Base-by-base conservation (phyloP, 2,888 invertebrate genomes). In the Acleris emargana region DNA sequence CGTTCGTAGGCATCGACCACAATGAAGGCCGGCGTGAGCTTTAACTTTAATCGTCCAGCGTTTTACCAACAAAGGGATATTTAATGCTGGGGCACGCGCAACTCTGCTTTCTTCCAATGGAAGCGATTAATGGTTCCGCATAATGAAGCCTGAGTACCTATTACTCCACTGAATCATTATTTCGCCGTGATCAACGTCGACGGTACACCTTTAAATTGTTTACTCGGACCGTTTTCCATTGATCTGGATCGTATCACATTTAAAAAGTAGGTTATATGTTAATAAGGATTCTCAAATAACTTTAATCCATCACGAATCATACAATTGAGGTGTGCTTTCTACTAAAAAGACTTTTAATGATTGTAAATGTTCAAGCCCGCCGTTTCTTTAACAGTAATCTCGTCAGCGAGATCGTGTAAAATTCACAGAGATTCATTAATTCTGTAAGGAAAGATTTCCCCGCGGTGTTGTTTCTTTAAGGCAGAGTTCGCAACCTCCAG, bases 51-150 rank as follows among this genome's bases (percentile, higher is more conserved):
- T 87, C 84, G 81, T 78, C 70, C 69, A 78, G 79, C 82, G 81
- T 84, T 87, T 85, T 79, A 82, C 78, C 74, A 83, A 89, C 90
- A 88, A 91, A 89, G 86, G 88, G 80, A 84, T 88, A 82, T 84
- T 91, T 89, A 85, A 90, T 91, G 88, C 88, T 80, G 73, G 76
- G 81, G 86, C 91, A 91, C 89, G 91, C 82, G 82, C 83, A 78
- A 78, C 75, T 38, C 38, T 75, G 80, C 79, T 84, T 82, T 82
- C 80, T 79, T 78, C 76, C 76, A 80, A 82, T 81, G 74, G 75
- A 76, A 75, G 75, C 73, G 75, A 77, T 80, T 83, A 75, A 75
- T 72, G 72, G 71, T 74, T 76, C 73, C 73, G 75, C 76, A 74
- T 72, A 72, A 70, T 72, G 70, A 69, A 72, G 70, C 69, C 38